These are phyloP conservation scores for Lucinisca nassula DNA, from an alignment of 2,888 invertebrate genomes.

Conservation along the genomic window DNA sequence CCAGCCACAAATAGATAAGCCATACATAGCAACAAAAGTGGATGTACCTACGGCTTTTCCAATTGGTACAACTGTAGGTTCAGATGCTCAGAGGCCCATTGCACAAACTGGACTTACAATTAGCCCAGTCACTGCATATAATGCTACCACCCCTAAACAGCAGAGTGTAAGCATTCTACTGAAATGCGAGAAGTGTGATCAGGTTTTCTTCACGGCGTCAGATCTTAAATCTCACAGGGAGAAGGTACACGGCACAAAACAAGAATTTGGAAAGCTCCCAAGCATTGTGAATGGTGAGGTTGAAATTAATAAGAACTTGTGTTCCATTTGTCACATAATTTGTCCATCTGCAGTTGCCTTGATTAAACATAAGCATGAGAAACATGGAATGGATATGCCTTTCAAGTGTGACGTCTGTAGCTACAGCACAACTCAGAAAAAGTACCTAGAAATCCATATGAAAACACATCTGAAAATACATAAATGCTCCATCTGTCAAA, in stretches of 20 bases:
- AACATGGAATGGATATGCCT: background rate
- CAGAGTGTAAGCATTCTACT: background rate
- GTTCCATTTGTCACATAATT: background rate
- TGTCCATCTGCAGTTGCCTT: background rate
- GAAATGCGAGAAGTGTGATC: constrained; percentile 6
- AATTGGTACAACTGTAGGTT: background rate
- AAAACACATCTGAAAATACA: background rate
- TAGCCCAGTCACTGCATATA: background rate
- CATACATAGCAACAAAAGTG: background rate
- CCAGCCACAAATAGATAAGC: background rate
- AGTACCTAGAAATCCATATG: background rate
- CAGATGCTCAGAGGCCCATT: background rate
- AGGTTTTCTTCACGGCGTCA: background rate
- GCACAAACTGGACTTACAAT: background rate
- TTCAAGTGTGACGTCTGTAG: background rate
- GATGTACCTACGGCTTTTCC: background rate
- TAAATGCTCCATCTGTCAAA: background rate
- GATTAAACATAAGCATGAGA: constrained; percentile 1
- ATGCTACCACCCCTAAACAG: background rate
- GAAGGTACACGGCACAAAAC: background rate
- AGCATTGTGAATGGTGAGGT: background rate
- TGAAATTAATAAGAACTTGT: background rate
- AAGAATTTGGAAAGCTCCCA: background rate
- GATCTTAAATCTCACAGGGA: background rate
- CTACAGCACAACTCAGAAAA: background rate